Evolutionary conservation across 1,140 invertebrate genomes (phyloP).

Genomic region (Drosophila sturtevanti): DNA sequence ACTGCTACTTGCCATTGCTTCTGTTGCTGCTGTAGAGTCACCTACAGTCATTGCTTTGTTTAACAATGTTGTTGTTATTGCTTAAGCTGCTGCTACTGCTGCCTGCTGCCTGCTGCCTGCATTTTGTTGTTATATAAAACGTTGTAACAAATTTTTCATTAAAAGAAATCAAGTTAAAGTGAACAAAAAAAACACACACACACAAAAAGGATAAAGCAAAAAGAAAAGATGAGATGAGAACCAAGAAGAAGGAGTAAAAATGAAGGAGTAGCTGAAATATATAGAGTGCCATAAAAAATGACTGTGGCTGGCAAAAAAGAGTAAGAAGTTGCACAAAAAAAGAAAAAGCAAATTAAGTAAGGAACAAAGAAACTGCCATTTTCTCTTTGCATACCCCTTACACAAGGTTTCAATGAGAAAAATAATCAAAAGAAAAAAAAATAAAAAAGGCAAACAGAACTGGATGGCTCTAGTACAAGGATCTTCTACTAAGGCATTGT

Average conservation of each 20-base stretch:
- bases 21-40: slow-evolving; percentile 10
- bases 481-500: no score
- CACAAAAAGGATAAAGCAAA: slow-evolving; percentile 16
- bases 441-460: no score
- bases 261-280: background rate
- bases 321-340: slow-evolving; percentile 16
- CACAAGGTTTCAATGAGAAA: background rate
- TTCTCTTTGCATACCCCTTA: background rate
- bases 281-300: slow-evolving; percentile 65
- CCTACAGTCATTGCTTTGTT: slow-evolving; percentile 47
- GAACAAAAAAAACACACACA: slow-evolving; percentile 28
- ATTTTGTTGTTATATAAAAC: slow-evolving; percentile 78
- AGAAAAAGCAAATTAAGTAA: slow-evolving; percentile 26
- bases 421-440: no score
- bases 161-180: slow-evolving; percentile 74
- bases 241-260: background rate
- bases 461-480: no score
- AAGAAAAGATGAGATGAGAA: background rate
- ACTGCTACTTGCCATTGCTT: background rate
- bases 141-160: slow-evolving; percentile 79
- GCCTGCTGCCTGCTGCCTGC: slow-evolving; percentile 40
- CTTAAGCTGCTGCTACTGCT: slow-evolving; percentile 23
- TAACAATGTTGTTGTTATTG: slow-evolving; percentile 73
- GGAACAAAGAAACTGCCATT: slow-evolving; percentile 3
- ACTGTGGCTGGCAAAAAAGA: slow-evolving; percentile 43